phyloP scores from a whole-genome alignment of 2,113 vertebrate genomes.

The Thermophis baileyi region DNA sequence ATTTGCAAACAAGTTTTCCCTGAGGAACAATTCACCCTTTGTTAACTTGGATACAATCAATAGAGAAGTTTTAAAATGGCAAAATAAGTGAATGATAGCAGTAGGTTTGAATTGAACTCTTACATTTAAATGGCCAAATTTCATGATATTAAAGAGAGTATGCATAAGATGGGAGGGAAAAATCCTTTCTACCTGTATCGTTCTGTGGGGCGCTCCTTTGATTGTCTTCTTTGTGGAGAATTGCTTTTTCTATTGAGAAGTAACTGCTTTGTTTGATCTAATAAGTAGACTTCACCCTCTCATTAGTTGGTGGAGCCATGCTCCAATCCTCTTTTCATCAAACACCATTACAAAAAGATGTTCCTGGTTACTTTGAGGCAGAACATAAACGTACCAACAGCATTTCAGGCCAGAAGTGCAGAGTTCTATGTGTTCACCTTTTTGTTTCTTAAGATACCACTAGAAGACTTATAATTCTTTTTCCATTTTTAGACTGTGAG shows the following conservation, averaged over 20 bases:
- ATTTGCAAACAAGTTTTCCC: not conserved
- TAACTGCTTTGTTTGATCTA: not conserved
- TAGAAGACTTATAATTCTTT: not conserved
- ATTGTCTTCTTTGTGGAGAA: not conserved
- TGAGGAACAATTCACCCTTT: not conserved
- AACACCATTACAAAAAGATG: not conserved
- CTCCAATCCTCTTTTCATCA: not conserved
- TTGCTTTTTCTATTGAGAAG: not conserved
- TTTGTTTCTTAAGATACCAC: not conserved
- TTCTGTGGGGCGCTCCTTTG: not conserved
- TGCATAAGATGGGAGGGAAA: not conserved
- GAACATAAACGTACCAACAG: not conserved
- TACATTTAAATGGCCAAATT: not conserved
- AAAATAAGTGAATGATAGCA: not conserved
- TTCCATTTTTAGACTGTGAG: not conserved
- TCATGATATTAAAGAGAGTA: not conserved
- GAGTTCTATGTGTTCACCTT: not conserved
- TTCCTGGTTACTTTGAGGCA: not conserved
- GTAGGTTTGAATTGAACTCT: not conserved
- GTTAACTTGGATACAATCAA: not conserved
- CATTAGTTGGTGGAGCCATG: not conserved
- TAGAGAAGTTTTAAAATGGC: not conserved
- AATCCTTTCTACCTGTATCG: not conserved
- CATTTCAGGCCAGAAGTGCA: not conserved
- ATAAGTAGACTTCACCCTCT: not conserved